Percentiles rank a stretch among this genome's conserved stretches.
These are phyloP conservation scores for Toxostoma redivivum DNA, from an alignment of 2,113 vertebrate genomes.

Conservation along the genomic window DNA sequence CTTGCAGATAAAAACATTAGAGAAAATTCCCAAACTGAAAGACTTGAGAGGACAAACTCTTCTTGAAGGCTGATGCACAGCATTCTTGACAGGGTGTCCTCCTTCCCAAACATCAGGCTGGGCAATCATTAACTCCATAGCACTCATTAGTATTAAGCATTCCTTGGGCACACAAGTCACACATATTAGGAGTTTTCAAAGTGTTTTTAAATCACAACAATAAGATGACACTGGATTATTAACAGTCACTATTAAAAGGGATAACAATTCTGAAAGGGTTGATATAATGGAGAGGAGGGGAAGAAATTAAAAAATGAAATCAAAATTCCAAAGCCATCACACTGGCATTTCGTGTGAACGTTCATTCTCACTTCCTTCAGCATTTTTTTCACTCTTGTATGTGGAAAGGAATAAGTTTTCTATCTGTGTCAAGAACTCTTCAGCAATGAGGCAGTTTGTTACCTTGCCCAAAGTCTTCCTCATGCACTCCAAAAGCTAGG, in stretches of 20 bases:
- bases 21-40: not conserved
- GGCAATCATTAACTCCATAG: not conserved
- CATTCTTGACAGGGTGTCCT: not conserved
- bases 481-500: conserved; percentile 89
- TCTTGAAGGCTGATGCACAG: not conserved
- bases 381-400: conserved; percentile 73
- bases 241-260: not conserved
- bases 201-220: not conserved
- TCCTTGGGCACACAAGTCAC: not conserved
- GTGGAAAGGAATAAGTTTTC: conserved; percentile 85
- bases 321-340: conserved; percentile 7
- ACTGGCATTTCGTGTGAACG: not conserved
- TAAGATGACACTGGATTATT: not conserved
- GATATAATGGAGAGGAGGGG: not conserved
- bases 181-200: not conserved
- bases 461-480: conserved; percentile 84
- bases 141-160: not conserved
- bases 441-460: conserved; percentile 79
- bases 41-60: not conserved
- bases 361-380: conserved; percentile 47
- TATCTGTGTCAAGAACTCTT: conserved; percentile 86
- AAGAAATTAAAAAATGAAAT: not conserved
- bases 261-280: not conserved
- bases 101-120: not conserved
- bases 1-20: not conserved